Percentiles rank a stretch among this genome's conserved stretches.
phyloP scores from a whole-genome alignment of 2,888 invertebrate species.

The Liodrosophila aerea region DNA sequence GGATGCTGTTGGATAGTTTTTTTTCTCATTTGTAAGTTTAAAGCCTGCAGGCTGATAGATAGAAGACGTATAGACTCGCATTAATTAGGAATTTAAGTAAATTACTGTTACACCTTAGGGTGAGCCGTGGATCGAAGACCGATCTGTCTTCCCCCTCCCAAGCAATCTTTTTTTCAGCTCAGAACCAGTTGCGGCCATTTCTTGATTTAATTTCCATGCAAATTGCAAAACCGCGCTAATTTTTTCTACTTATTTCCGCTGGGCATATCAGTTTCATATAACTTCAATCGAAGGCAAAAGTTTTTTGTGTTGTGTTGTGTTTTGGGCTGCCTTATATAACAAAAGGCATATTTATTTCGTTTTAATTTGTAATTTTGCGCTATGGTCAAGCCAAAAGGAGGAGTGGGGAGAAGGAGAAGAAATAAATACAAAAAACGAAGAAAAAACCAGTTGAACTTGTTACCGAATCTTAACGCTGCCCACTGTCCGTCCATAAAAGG shows the following conservation, averaged over 20 bases:
- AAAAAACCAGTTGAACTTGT: constrained; percentile 70
- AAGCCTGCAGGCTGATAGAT: constrained; percentile 60
- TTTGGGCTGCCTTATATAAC: constrained; percentile 54
- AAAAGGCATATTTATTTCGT: constrained; percentile 74
- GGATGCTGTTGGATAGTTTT: background rate
- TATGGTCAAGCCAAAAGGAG: constrained; percentile 61
- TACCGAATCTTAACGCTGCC: constrained; percentile 20
- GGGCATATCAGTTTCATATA: constrained; percentile 66
- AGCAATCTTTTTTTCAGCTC: background rate
- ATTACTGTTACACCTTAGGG: constrained; percentile 14
- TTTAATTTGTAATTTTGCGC: constrained; percentile 77
- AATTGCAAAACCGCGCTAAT: constrained; percentile 77
- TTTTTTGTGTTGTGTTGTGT: constrained; percentile 31
- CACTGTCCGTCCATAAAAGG: constrained; percentile 27
- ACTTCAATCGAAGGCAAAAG: constrained; percentile 8
- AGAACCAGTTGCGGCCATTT: constrained; percentile 30
- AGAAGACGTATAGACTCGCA: constrained; percentile 6
- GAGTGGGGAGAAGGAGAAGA: constrained; percentile 3
- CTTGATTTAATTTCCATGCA: constrained; percentile 52
- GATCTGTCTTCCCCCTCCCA: background rate
- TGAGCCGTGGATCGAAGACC: background rate
- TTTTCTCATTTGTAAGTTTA: constrained; percentile 41
- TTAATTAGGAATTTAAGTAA: constrained; percentile 12
- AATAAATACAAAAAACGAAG: too few relatives aligned
- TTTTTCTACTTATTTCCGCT: constrained; percentile 33